Conservation (phyloP, 2,888 invertebrate species). For the Leucophora obtusa region DNA sequence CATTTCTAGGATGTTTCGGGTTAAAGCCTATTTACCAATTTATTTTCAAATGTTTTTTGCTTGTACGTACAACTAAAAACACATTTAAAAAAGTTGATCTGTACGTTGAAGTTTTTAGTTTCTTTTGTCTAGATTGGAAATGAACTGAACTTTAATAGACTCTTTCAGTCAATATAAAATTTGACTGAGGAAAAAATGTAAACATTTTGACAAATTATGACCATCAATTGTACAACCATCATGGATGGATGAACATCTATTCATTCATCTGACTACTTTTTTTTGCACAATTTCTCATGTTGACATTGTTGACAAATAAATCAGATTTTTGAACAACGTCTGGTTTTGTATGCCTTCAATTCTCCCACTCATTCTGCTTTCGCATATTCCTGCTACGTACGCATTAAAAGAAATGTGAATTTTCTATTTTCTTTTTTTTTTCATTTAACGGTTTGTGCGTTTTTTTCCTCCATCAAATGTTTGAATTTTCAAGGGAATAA, state of each 20-base stretch:
- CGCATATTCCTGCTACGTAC: slow-evolving; percentile 4
- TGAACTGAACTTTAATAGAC: slow-evolving; percentile 31
- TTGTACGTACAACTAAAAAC: no score
- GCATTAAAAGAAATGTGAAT: slow-evolving; percentile 21
- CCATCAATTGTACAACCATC: slow-evolving; percentile 52
- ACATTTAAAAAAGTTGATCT: no score
- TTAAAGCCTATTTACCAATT: no score
- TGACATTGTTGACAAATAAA: slow-evolving; percentile 57
- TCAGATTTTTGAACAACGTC: slow-evolving; percentile 49
- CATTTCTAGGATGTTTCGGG: no score
- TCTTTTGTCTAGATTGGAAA: not conserved
- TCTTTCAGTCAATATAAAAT: slow-evolving; percentile 4
- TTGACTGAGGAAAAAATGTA: slow-evolving; percentile 28
- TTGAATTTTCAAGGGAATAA: slow-evolving; percentile 26
- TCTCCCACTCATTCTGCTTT: not conserved
- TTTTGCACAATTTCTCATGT: slow-evolving; percentile 46
- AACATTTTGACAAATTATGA: slow-evolving; percentile 61
- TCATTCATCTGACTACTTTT: slow-evolving; percentile 40
- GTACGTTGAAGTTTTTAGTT: no score
- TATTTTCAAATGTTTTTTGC: no score
- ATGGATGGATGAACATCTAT: slow-evolving; percentile 41
- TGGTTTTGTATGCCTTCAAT: slow-evolving; percentile 18
- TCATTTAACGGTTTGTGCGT: slow-evolving; percentile 39
- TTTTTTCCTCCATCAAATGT: slow-evolving; percentile 30
- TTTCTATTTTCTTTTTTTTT: slow-evolving; percentile 6